phyloP scores from a whole-genome alignment of 2,113 vertebrate genomes.

The Craseonycteris thonglongyai region DNA sequence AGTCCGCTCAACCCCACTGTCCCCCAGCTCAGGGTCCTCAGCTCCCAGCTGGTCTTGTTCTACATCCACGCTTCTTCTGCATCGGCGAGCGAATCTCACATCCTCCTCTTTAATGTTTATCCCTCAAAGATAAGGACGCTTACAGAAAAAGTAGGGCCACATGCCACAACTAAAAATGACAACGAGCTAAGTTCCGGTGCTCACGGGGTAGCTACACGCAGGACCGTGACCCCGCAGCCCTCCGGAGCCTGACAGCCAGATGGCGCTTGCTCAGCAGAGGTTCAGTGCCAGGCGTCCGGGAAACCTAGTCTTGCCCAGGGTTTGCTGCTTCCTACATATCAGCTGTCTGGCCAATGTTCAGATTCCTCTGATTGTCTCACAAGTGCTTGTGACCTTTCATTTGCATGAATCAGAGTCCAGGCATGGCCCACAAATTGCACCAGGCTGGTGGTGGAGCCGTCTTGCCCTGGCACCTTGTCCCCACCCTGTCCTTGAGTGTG shows the following conservation, averaged over 20 bases:
- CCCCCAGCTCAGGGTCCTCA: fast-evolving
- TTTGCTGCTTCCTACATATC: background rate
- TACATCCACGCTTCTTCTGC: background rate
- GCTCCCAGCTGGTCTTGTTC: background rate
- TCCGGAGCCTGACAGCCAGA: too few relatives aligned
- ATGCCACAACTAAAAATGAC: background rate
- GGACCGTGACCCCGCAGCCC: fast-evolving
- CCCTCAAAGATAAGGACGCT: background rate
- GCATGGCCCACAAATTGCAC: too few relatives aligned
- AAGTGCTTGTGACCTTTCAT: background rate
- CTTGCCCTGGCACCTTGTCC: background rate
- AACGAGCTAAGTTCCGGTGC: fast-evolving
- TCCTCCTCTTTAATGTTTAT: fast-evolving
- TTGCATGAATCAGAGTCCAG: background rate
- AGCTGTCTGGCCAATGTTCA: background rate
- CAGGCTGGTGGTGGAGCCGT: fast-evolving
- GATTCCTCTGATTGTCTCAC: background rate
- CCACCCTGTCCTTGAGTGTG: fast-evolving
- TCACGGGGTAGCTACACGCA: too few relatives aligned
- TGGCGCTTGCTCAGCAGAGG: fast-evolving
- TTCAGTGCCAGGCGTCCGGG: background rate
- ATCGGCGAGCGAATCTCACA: background rate
- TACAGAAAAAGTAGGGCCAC: background rate
- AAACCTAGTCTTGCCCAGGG: background rate
- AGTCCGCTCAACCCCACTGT: fast-evolving